Evolutionary conservation across 2,113 vertebrate species (phyloP).

Genomic region (Heliornis fulica): DNA sequence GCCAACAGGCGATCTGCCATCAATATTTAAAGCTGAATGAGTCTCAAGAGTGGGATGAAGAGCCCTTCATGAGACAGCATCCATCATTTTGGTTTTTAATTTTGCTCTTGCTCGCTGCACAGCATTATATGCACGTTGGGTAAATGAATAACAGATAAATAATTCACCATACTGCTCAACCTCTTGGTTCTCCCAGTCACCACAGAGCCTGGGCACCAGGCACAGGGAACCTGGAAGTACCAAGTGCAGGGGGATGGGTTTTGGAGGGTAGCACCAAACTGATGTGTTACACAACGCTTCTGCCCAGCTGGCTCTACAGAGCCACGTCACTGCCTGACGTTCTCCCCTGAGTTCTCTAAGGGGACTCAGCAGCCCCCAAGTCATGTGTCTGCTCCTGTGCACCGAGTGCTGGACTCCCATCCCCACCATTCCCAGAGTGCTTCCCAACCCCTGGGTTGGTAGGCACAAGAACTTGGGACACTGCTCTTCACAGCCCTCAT

Average conservation of each 20-base stretch:
- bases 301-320: not conserved
- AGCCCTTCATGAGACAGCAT: constrained; percentile 36
- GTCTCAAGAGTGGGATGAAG: constrained; percentile 51
- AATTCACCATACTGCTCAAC: not conserved
- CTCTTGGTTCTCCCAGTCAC: not conserved
- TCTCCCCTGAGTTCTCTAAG: not conserved
- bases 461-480: not conserved
- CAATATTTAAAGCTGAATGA: constrained; percentile 51
- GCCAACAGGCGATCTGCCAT: constrained; percentile 7
- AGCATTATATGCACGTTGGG: not conserved
- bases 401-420: not conserved
- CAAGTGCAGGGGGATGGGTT: not conserved
- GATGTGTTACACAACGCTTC: not conserved
- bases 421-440: not conserved
- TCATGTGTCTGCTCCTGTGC: not conserved
- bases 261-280: rapidly evolving
- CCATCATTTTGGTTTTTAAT: constrained; percentile 45
- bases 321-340: no score
- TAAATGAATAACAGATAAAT: constrained; percentile 39
- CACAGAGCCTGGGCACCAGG: not conserved
- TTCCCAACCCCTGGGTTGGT: rapidly evolving
- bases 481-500: not conserved
- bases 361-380: not conserved
- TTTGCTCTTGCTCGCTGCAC: not conserved
- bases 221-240: not conserved